A percentile compares a stretch with the other conserved stretches of the same genome.
Evolutionary conservation across 2,113 vertebrate genomes (phyloP).

Genomic region (Oreocharis arfaki): DNA sequence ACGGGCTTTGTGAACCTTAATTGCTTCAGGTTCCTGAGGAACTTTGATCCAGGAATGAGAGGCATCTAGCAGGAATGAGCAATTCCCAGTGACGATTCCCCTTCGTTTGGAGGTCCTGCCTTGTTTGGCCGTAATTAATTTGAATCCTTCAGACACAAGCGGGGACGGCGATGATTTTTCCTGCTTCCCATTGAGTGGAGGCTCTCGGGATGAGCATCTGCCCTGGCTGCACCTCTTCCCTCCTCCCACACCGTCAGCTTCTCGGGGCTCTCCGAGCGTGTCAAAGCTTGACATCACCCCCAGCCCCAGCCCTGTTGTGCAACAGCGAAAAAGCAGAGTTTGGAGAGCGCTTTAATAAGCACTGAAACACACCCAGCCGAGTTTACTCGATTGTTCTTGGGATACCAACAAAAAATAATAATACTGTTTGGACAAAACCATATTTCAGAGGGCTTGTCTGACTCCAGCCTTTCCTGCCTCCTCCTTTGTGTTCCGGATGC

Average conservation of each 20-base stretch:
- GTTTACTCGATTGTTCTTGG: slow-evolving; percentile 62
- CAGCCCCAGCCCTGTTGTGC: slow-evolving; percentile 35
- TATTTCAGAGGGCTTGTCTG: slow-evolving; percentile 41
- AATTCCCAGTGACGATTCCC: neutral
- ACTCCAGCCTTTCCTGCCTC: slow-evolving; percentile 69
- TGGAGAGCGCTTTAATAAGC: neutral
- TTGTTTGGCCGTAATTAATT: neutral
- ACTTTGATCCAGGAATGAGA: neutral
- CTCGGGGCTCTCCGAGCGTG: neutral
- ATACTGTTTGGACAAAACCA: slow-evolving; percentile 6
- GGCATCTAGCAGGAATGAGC: neutral
- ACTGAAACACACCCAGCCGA: slow-evolving; percentile 21
- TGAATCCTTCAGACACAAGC: neutral
- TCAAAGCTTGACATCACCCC: slow-evolving; percentile 52
- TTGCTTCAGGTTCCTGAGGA: neutral
- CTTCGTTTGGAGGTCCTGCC: neutral
- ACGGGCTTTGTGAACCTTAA: neutral
- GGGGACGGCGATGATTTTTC: neutral
- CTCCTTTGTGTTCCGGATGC: slow-evolving; percentile 67
- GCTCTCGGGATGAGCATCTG: neutral
- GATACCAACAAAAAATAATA: neutral
- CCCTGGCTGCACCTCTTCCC: neutral
- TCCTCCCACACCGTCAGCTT: neutral
- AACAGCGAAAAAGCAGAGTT: slow-evolving; percentile 13
- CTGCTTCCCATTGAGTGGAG: neutral